phyloP scores from a whole-genome alignment of 2,888 invertebrate species.

The Syrphus vitripennis region DNA sequence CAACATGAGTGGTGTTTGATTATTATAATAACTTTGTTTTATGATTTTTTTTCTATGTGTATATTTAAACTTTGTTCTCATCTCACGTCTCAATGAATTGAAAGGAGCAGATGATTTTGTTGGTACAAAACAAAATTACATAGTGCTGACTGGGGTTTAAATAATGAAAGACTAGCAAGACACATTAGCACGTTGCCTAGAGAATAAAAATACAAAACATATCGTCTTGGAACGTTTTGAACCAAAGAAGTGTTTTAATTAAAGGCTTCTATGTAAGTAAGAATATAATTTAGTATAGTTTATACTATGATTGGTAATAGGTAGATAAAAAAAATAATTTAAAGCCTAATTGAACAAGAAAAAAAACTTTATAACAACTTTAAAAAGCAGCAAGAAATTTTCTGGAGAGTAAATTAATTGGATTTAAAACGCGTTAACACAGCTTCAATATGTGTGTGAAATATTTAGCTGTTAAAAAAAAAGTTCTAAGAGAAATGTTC shows the following conservation, averaged over 20 bases:
- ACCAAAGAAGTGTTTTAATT: background rate
- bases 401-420: too few species aligned
- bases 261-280: too few species aligned
- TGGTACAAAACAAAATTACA: constrained; percentile 24
- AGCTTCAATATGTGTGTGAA: too few species aligned
- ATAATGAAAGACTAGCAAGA: background rate
- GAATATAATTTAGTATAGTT: too few species aligned
- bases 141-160: background rate
- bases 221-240: background rate
- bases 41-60: background rate
- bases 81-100: constrained; percentile 43
- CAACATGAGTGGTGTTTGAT: constrained; percentile 42
- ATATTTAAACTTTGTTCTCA: constrained; percentile 15
- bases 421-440: too few species aligned
- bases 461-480: too few species aligned
- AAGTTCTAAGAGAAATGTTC: too few species aligned
- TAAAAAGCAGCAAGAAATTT: too few species aligned
- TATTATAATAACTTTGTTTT: constrained; percentile 46
- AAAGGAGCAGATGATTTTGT: constrained; percentile 34
- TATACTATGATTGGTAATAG: too few species aligned
- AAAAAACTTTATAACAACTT: too few species aligned
- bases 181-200: background rate
- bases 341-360: too few species aligned
- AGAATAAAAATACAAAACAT: background rate
- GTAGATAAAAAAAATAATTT: too few species aligned